These are phyloP conservation scores for Atrichornis clamosus DNA, from an alignment of 2,113 vertebrate species.

Conservation along the genomic window DNA sequence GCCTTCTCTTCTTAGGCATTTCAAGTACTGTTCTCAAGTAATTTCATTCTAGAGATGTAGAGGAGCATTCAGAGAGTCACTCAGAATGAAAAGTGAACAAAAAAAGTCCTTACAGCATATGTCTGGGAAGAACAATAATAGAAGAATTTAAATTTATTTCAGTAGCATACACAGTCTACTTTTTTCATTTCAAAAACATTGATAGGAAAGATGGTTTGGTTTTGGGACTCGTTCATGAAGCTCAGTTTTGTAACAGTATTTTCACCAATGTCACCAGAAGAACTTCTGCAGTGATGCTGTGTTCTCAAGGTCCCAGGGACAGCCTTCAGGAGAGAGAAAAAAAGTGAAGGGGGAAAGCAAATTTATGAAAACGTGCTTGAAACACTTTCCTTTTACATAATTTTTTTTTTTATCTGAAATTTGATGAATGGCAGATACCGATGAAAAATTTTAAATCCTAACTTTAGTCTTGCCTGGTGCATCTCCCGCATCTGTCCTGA, in stretches of 20 bases:
- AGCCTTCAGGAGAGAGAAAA: not conserved
- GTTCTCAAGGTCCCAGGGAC: not conserved
- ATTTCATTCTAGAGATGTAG: not conserved
- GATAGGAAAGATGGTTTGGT: not conserved
- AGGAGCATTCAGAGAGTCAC: no score
- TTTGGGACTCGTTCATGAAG: not conserved
- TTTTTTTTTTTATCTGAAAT: not conserved
- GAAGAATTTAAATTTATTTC: not conserved
- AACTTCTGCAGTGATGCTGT: not conserved
- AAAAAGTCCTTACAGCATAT: not conserved
- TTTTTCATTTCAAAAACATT: not conserved
- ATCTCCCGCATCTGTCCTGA: not conserved
- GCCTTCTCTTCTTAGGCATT: not conserved
- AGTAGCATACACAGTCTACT: not conserved
- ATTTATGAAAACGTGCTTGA: not conserved
- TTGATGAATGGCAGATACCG: not conserved
- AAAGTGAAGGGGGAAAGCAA: rapidly evolving
- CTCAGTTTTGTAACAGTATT: not conserved
- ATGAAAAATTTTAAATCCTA: not conserved
- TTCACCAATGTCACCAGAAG: not conserved
- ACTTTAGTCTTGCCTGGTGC: not conserved
- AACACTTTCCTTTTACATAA: not conserved
- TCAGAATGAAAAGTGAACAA: not conserved
- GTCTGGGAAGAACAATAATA: not conserved
- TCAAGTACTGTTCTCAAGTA: not conserved